Percentiles rank a stretch among this genome's conserved stretches.
phyloP scores from a whole-genome alignment of 1,140 invertebrate species.

The Drosophila sp. region DNA sequence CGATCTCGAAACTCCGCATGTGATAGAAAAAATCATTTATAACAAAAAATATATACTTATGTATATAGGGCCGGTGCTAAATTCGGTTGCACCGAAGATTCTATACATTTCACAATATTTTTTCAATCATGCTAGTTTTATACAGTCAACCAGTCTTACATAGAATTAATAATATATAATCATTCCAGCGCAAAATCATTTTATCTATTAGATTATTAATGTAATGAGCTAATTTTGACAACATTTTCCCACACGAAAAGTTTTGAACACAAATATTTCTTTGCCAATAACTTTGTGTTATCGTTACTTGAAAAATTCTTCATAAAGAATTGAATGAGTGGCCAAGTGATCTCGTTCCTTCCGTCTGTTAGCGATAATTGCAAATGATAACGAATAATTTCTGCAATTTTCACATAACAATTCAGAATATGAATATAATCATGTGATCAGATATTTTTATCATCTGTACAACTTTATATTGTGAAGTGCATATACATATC shows the following conservation, averaged over 20 bases:
- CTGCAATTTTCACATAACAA: too few relatives aligned
- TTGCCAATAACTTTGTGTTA: too few relatives aligned
- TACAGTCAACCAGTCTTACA: constrained; percentile 5
- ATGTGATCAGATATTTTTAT: background rate
- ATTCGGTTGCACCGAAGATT: background rate
- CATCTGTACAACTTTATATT: background rate
- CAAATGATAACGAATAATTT: too few relatives aligned
- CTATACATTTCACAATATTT: constrained; percentile 5
- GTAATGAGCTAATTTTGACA: too few relatives aligned
- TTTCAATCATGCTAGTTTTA: background rate
- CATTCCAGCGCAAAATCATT: too few relatives aligned
- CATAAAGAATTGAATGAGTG: too few relatives aligned
- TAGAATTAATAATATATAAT: background rate
- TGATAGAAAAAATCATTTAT: too few relatives aligned
- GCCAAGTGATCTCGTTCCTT: background rate
- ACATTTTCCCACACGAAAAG: too few relatives aligned
- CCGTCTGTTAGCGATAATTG: too few relatives aligned
- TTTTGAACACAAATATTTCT: too few relatives aligned
- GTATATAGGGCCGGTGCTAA: background rate
- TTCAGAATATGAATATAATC: background rate
- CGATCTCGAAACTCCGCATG: background rate
- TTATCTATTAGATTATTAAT: too few relatives aligned
- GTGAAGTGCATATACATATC: background rate
- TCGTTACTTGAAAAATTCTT: too few relatives aligned
- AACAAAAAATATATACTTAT: background rate